Evolutionary conservation across 2,888 invertebrate species (phyloP).

Genomic region (Polymixis flavicincta): DNA sequence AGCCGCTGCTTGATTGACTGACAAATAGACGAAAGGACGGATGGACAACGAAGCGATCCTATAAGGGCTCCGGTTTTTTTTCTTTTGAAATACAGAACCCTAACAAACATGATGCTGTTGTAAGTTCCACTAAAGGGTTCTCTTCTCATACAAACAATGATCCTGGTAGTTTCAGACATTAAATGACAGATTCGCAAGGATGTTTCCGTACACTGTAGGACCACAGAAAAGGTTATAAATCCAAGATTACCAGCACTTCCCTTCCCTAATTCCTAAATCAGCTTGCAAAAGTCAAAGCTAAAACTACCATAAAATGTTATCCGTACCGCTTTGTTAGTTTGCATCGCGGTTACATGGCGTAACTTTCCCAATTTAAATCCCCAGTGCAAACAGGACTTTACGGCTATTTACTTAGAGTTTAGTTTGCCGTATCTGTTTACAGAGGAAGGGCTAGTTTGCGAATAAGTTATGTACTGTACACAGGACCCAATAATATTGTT

Average conservation of each 20-base stretch:
- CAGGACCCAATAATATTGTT: conserved; percentile 58
- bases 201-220: conserved; percentile 11
- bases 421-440: conserved; percentile 61
- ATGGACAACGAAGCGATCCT: no score
- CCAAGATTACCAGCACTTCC: conserved; percentile 34
- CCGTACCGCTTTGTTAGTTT: conserved; percentile 55
- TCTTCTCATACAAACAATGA: not conserved
- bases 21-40: no score
- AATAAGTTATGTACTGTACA: conserved; percentile 60
- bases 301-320: conserved; percentile 56
- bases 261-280: conserved; percentile 55
- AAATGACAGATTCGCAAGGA: not conserved
- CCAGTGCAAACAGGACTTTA: conserved; percentile 48
- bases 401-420: conserved; percentile 58
- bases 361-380: conserved; percentile 62
- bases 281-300: conserved; percentile 51
- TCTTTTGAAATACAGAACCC: no score
- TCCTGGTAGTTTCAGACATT: not conserved
- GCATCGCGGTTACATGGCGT: conserved; percentile 56
- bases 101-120: not conserved
- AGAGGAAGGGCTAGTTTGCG: conserved; percentile 52
- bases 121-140: not conserved
- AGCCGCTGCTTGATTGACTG: no score
- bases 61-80: no score
- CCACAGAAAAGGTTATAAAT: conserved; percentile 41